These are phyloP conservation scores for Aradus depressus DNA, from an alignment of 2,888 invertebrate species.

Conservation along the genomic window DNA sequence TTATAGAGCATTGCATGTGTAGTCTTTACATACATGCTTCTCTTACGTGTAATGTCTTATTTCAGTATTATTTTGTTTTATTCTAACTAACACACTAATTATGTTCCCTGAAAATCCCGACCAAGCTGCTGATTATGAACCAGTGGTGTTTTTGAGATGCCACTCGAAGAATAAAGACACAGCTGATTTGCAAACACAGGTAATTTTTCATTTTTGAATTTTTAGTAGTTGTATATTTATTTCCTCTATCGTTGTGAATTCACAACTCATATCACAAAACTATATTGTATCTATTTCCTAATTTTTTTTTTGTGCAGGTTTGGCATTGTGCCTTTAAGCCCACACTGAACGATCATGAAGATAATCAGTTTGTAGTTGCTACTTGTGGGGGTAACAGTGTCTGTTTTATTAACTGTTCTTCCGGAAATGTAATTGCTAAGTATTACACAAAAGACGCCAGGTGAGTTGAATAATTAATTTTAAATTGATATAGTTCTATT, in stretches of 20 bases:
- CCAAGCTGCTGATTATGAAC: conserved; percentile 31
- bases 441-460: conserved; percentile 35
- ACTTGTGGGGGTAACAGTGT: conserved; percentile 42
- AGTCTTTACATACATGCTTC: no score
- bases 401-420: conserved; percentile 39
- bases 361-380: conserved; percentile 36
- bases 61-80: no score
- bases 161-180: conserved; percentile 38
- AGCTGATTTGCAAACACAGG: conserved; percentile 38
- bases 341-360: no score
- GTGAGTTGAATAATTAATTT: no score
- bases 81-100: no score
- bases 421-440: conserved; percentile 37
- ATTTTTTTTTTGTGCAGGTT: conserved; percentile 31
- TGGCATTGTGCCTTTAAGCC: conserved; percentile 42
- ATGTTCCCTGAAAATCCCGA: no score
- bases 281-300: no score
- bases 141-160: conserved; percentile 37
- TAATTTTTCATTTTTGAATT: conserved; percentile 17
- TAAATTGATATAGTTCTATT: no score
- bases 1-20: no score
- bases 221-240: not conserved
- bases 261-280: no score
- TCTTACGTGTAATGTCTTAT: no score
- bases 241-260: not conserved